Conservation (phyloP, 1,140 invertebrate species). For the Phortica variegata region DNA sequence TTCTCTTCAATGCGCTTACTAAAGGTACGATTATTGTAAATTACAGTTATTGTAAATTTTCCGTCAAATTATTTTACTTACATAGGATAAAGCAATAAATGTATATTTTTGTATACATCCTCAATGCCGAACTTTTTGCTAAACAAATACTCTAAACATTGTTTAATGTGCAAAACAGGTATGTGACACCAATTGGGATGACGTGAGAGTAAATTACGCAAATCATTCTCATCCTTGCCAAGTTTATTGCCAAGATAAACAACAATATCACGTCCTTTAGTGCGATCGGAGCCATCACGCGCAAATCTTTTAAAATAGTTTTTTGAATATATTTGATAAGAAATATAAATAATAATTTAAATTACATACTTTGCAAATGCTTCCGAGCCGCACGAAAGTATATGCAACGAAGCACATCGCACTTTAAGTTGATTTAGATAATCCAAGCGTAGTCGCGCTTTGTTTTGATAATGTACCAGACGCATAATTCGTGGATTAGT, state of each 20-base stretch:
- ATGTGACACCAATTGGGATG: conserved; percentile 64
- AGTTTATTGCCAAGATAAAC: conserved; percentile 46
- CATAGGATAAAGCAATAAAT: conserved; percentile 62
- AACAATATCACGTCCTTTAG: conserved; percentile 61
- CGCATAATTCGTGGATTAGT: conserved; percentile 61
- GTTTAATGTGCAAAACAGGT: conserved; percentile 59
- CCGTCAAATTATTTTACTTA: conserved; percentile 25
- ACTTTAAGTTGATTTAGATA: conserved; percentile 61
- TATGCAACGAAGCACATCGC: conserved; percentile 62
- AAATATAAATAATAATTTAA: not conserved
- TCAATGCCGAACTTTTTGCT: conserved; percentile 56
- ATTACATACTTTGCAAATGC: conserved; percentile 61
- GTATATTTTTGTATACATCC: conserved; percentile 60
- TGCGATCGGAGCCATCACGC: conserved; percentile 60
- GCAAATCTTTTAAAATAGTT: conserved; percentile 57
- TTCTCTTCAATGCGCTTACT: conserved; percentile 54
- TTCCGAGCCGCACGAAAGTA: conserved; percentile 59
- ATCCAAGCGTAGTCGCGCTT: conserved; percentile 59
- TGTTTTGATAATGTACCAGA: conserved; percentile 62
- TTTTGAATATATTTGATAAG: conserved; percentile 6
- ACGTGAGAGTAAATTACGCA: conserved; percentile 55
- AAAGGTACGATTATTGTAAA: not conserved
- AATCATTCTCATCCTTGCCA: conserved; percentile 26
- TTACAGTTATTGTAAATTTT: not conserved
- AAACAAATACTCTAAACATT: conserved; percentile 59